Evolutionary conservation across 2,113 vertebrate species (phyloP).

Genomic region (Pterocles gutturalis): DNA sequence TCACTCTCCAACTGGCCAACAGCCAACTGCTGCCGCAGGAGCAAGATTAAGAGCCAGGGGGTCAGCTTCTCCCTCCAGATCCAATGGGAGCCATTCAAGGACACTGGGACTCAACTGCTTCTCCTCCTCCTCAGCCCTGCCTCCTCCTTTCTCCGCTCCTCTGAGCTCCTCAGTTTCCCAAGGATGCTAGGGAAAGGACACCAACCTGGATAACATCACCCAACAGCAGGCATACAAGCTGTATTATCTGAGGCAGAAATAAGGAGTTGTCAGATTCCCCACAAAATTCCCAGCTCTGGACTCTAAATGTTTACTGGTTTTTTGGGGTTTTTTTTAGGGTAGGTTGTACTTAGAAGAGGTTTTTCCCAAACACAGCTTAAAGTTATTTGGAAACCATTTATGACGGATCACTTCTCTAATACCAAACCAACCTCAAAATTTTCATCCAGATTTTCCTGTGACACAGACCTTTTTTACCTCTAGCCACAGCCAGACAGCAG

Average conservation of each 20-base stretch:
- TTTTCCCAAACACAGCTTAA: background rate
- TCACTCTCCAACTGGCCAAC: conserved; percentile 30
- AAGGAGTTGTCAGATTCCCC: background rate
- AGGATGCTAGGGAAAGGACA: background rate
- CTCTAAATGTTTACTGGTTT: background rate
- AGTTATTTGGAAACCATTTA: background rate
- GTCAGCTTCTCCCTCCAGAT: conserved; percentile 22
- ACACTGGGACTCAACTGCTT: background rate
- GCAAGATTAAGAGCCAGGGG: conserved; percentile 26
- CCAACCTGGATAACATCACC: background rate
- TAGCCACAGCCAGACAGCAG: background rate
- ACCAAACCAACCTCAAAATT: background rate
- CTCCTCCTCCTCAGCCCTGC: background rate
- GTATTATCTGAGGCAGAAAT: background rate
- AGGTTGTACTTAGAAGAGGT: background rate
- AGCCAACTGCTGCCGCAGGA: background rate
- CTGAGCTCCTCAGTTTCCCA: background rate
- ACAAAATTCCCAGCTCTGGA: background rate
- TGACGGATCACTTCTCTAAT: background rate
- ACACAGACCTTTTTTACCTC: background rate
- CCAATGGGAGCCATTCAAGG: conserved; percentile 49
- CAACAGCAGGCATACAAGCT: background rate
- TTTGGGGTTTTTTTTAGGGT: background rate
- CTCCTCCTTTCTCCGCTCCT: background rate
- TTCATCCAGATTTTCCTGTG: background rate